These are phyloP conservation scores for Corydoras maculifer DNA, from an alignment of 2,113 vertebrate species.

Conservation along the genomic window DNA sequence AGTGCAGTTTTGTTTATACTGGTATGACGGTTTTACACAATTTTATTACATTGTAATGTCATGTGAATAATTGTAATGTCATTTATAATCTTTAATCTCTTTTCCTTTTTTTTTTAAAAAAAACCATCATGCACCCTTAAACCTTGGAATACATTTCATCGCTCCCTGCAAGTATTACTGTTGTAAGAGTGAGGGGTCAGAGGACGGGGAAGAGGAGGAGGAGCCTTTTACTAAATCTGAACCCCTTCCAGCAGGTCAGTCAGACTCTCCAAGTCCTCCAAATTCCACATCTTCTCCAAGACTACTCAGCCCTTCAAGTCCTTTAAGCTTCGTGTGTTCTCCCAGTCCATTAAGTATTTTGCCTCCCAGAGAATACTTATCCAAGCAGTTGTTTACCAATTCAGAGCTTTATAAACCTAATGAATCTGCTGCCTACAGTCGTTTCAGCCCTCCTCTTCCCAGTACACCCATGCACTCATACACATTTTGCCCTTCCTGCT, in stretches of 20 bases:
- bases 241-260: slow-evolving; percentile 58
- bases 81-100: too few relatives aligned
- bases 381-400: slow-evolving; percentile 46
- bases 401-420: slow-evolving; percentile 66
- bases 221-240: slow-evolving; percentile 73
- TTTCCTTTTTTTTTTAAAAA: too few relatives aligned
- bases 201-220: slow-evolving; percentile 77
- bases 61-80: too few relatives aligned
- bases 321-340: slow-evolving; percentile 48
- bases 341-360: slow-evolving; percentile 30
- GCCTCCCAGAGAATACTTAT: slow-evolving; percentile 20
- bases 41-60: too few relatives aligned
- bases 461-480: slow-evolving; percentile 58
- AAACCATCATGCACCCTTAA: neutral
- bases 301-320: slow-evolving; percentile 53
- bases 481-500: slow-evolving; percentile 76
- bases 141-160: neutral
- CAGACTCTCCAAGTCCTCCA: slow-evolving; percentile 48
- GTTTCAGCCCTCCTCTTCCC: slow-evolving; percentile 53
- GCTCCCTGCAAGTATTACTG: slow-evolving; percentile 81
- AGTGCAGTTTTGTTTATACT: too few relatives aligned
- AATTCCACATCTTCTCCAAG: slow-evolving; percentile 45
- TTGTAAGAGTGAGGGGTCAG: slow-evolving; percentile 81
- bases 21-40: too few relatives aligned
- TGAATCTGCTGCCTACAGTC: slow-evolving; percentile 71